A percentile compares a stretch with the other conserved stretches of the same genome.
Evolutionary conservation across 92 coral and sea anemone genomes (phyloP).

Genomic region (Zoanthus gigantus): DNA sequence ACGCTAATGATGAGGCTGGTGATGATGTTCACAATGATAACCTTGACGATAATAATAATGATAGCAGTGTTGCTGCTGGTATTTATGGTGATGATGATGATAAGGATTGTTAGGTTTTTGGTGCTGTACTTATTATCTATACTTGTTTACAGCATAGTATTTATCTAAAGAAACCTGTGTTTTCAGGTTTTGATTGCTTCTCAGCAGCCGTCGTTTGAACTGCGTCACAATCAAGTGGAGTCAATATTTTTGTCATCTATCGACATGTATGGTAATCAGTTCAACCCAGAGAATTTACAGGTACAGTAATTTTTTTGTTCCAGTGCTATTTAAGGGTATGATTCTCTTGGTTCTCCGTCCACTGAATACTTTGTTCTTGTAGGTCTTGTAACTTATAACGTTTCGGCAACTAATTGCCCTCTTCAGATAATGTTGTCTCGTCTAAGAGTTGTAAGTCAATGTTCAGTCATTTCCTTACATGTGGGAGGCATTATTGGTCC

Average conservation of each 20-base stretch:
- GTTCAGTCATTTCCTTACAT: too few species aligned
- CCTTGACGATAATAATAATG: not conserved
- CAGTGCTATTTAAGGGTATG: too few species aligned
- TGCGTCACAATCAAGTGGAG: conserved; percentile 96
- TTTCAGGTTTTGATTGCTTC: conserved; percentile 88
- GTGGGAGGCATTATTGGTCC: too few species aligned
- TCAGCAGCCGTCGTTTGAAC: conserved; percentile 96
- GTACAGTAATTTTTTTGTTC: conserved; percentile 38
- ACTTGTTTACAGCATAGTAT: not conserved
- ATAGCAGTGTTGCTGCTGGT: not conserved
- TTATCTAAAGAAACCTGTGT: not conserved
- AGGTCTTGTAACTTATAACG: too few species aligned
- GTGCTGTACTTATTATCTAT: not conserved
- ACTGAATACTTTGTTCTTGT: too few species aligned
- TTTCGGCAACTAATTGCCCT: too few species aligned
- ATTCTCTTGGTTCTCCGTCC: too few species aligned
- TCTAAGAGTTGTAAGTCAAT: too few species aligned
- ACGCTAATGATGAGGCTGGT: not conserved
- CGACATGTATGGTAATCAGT: conserved; percentile 93
- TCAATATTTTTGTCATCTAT: conserved; percentile 96
- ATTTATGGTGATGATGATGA: not conserved
- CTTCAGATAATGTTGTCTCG: too few species aligned
- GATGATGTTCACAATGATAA: not conserved
- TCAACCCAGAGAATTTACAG: conserved; percentile 92
- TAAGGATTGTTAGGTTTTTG: not conserved